These are phyloP conservation scores for Diadumene lineata DNA, from an alignment of 92 coral and sea anemone species.

Conservation along the genomic window DNA sequence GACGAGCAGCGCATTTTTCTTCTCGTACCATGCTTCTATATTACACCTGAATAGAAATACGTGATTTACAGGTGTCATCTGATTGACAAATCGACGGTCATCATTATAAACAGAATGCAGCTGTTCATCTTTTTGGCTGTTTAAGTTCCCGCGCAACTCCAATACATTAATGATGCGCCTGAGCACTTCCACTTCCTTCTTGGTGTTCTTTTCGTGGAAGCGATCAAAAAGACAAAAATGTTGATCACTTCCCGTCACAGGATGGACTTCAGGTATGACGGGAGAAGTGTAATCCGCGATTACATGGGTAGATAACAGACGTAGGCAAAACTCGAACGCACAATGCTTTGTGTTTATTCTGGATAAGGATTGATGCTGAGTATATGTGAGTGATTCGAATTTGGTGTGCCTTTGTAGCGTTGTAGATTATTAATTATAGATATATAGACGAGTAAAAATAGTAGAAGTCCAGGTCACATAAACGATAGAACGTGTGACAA, in stretches of 20 bases:
- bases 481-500: too few relatives aligned
- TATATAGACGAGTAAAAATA: too few relatives aligned
- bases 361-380: too few relatives aligned
- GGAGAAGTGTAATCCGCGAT: too few relatives aligned
- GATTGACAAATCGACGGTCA: constrained; percentile 41
- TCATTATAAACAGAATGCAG: constrained; percentile 42
- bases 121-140: constrained; percentile 58
- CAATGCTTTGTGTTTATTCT: too few relatives aligned
- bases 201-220: constrained; percentile 50
- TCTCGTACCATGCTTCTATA: constrained; percentile 39
- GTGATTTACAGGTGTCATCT: constrained; percentile 52
- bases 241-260: constrained; percentile 38
- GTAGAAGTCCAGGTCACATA: too few relatives aligned
- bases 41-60: constrained; percentile 51
- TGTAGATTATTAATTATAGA: too few relatives aligned
- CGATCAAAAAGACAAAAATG: constrained; percentile 56
- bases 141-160: constrained; percentile 46
- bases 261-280: constrained; percentile 41
- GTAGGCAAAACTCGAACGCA: too few relatives aligned
- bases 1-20: constrained; percentile 4
- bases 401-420: too few relatives aligned
- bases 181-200: constrained; percentile 36
- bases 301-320: too few relatives aligned
- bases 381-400: too few relatives aligned
- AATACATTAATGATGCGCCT: constrained; percentile 32